Evolutionary conservation across 2,113 vertebrate species (phyloP), one percentile per base, ranked within the genome.

Genomic region (Corynorhinus townsendii): DNA sequence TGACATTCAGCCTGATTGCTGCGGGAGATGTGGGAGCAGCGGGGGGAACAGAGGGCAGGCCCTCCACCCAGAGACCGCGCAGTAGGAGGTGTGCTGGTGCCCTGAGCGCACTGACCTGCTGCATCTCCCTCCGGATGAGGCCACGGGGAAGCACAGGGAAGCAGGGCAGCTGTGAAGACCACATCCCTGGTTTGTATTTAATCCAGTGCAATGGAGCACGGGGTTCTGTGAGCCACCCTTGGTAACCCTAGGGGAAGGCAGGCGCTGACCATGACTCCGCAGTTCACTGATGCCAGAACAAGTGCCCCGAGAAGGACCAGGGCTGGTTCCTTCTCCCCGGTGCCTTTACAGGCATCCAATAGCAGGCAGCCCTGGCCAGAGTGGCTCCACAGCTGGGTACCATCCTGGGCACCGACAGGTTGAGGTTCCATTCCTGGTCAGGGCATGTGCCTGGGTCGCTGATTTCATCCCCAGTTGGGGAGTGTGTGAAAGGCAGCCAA

Each of bases 11-110:
- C 2, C 1, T n/a, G 54, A 54, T 19, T 7, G n/a, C 2, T 11
- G 26, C 9, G 26, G 30, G 33, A 1, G 16, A 17, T 19, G 14
- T 16, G 15, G 72, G 47, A 30, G 4, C 4, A 69, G 54, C 16
- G 33, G 7, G 40, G 45, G 3, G 38, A 2, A 3, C 1, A 1
- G 11, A 0, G 5, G 45, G 45, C 10, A 12, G 20, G 81, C 15
- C 33, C 11, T 28, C 7, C 2, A 0, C 0, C 15, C 4, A 30
- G 4, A 30, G 20, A 11, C 24, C 9, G 14, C 14, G 5, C 19
- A 0, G 0, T 1, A 3, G 11, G 1, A 0, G 38, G 24, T 4
- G 9, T 9, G n/a, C 62, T 10, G 38, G 28, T 24, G n/a, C 10
- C 73, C 11, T 0, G 5, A 62, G 10, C 9, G 9, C n/a, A 1